Percentiles rank a stretch among this genome's conserved stretches.
phyloP scores from a whole-genome alignment of 1,140 invertebrate species.

The Heterodera schachtii region DNA sequence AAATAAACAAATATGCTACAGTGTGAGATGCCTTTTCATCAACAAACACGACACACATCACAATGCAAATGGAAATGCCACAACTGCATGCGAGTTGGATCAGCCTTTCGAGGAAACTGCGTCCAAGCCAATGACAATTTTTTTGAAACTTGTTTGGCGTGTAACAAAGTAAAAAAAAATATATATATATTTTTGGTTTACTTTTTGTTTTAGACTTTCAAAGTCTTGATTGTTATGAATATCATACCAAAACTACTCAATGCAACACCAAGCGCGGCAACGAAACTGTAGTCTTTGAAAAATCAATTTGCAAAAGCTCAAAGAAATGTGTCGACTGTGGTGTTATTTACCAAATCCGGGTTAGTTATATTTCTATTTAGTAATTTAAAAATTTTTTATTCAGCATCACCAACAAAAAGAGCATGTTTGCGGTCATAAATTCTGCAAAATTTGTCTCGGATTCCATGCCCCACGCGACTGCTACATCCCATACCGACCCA shows the following conservation, averaged over 20 bases:
- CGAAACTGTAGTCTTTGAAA: neutral
- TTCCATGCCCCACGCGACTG: too few species aligned
- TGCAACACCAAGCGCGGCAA: neutral
- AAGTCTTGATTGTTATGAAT: neutral
- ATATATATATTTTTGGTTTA: too few species aligned
- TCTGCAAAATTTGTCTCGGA: too few species aligned
- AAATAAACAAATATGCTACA: neutral
- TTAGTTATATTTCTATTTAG: too few species aligned
- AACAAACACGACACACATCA: neutral
- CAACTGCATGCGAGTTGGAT: neutral
- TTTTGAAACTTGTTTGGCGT: neutral
- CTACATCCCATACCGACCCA: too few species aligned
- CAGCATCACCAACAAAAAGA: too few species aligned
- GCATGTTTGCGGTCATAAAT: too few species aligned
- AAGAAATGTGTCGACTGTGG: neutral
- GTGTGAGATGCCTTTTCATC: neutral
- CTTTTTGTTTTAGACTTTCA: neutral
- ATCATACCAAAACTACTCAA: too few species aligned
- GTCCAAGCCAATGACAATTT: neutral
- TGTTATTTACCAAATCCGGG: too few species aligned
- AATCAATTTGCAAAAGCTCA: neutral
- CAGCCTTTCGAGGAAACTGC: neutral
- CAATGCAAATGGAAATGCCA: neutral
- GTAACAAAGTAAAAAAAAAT: neutral
- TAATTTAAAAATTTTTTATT: too few species aligned